These are phyloP conservation scores for Tolypeutes matacus DNA, from an alignment of 2,797 vertebrate species.

Conservation along the genomic window DNA sequence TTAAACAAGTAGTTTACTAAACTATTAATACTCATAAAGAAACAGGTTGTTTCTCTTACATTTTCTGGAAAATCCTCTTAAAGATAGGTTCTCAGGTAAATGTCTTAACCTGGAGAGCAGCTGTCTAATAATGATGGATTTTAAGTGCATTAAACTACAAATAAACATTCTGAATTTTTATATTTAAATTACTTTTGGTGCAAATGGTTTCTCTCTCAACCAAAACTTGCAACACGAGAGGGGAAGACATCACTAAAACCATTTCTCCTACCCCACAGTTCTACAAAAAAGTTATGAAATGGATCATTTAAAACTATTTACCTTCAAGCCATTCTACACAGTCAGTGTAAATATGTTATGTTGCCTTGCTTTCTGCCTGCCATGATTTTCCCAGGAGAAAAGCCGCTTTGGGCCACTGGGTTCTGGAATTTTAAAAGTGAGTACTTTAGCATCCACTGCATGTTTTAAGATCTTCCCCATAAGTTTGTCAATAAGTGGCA, in stretches of 20 bases:
- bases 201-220: slow-evolving; percentile 41
- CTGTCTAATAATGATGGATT: slow-evolving; percentile 8
- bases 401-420: not conserved
- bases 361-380: not conserved
- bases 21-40: not conserved
- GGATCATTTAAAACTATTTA: not conserved
- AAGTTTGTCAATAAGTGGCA: not conserved
- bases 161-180: slow-evolving; percentile 45
- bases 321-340: not conserved
- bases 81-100: slow-evolving; percentile 44
- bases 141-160: slow-evolving; percentile 46
- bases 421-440: slow-evolving; percentile 38
- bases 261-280: not conserved
- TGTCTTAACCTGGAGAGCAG: not conserved
- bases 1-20: slow-evolving; percentile 46
- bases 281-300: slow-evolving; percentile 9
- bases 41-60: slow-evolving; percentile 21
- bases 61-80: slow-evolving; percentile 30
- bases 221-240: not conserved
- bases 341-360: not conserved
- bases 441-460: not conserved
- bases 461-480: not conserved
- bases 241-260: not conserved
- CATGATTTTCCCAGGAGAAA: not conserved
- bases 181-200: slow-evolving; percentile 42